phyloP scores from a whole-genome alignment of 2,888 invertebrate genomes.

The Lymantria dispar region DNA sequence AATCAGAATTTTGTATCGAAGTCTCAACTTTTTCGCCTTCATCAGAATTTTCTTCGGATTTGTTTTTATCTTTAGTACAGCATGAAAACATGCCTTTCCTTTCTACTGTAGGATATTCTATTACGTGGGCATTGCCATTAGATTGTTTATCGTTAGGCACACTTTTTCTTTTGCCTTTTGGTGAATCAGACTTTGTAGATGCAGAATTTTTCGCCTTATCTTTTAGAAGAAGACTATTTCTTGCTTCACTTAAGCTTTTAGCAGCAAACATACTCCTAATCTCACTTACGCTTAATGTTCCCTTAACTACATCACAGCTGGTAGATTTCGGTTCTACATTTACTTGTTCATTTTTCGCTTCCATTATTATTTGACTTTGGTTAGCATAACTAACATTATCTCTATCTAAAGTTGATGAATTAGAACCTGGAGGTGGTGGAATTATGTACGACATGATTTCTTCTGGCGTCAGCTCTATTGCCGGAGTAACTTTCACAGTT shows the following conservation, averaged over 20 bases:
- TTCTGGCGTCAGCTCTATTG: slow-evolving; percentile 90
- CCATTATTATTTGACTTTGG: slow-evolving; percentile 56
- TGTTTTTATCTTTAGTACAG: slow-evolving; percentile 84
- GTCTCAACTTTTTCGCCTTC: slow-evolving; percentile 63
- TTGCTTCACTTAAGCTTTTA: slow-evolving; percentile 75
- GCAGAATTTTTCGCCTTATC: slow-evolving; percentile 64
- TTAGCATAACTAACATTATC: slow-evolving; percentile 66
- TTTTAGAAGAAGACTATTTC: slow-evolving; percentile 75
- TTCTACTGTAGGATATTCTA: slow-evolving; percentile 88
- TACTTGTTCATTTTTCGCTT: slow-evolving; percentile 50
- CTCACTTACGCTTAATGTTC: slow-evolving; percentile 81
- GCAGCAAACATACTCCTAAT: slow-evolving; percentile 78
- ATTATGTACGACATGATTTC: slow-evolving; percentile 93
- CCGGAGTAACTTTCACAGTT: slow-evolving; percentile 87
- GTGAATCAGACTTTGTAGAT: slow-evolving; percentile 67
- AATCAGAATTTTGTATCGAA: slow-evolving; percentile 64
- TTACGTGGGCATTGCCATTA: slow-evolving; percentile 80
- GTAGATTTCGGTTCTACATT: slow-evolving; percentile 51
- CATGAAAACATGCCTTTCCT: slow-evolving; percentile 88
- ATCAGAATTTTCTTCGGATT: slow-evolving; percentile 75
- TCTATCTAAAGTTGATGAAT: slow-evolving; percentile 72
- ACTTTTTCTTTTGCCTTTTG: slow-evolving; percentile 73
- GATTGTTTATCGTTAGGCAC: slow-evolving; percentile 61
- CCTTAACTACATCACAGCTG: slow-evolving; percentile 79
- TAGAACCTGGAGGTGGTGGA: slow-evolving; percentile 86